Base-by-base conservation (phyloP, 2,888 invertebrate species). In the Zygaena filipendulae region DNA sequence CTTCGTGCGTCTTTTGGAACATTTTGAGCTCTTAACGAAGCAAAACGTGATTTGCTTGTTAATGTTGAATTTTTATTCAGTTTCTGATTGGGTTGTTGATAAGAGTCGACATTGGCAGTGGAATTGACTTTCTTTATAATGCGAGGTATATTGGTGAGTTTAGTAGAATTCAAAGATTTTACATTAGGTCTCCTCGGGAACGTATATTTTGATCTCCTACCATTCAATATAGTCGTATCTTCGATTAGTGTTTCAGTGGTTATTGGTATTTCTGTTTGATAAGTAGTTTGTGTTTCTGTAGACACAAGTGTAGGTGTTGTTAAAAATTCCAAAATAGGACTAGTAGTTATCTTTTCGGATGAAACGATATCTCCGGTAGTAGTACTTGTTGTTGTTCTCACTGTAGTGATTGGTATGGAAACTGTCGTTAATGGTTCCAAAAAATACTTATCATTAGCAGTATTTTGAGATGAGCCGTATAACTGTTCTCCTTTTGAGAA, bases 401-500 rank as follows among this genome's bases (percentile, higher is more conserved):
- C 41, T 9, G 53, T 49, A 37, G 50, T 47, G 19, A 39, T 43
- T 22, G 39, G 32, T 4, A 40, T 32, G 3, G 29, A 33, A 30
- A 45, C 39, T 13, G 49, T 40, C 4, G 39, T 33, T 29, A 41
- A 41, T 2, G 53, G 19, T 30, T 37, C 30, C 2, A 45, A n/a
- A n/a, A n/a, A n/a, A n/a, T n/a, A n/a, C n/a, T n/a, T n/a, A n/a
- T n/a, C n/a, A n/a, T n/a, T n/a, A n/a, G n/a, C n/a, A n/a, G n/a
- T n/a, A n/a, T n/a, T n/a, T n/a, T n/a, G n/a, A n/a, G n/a, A n/a
- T n/a, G n/a, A n/a, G n/a, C n/a, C n/a, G n/a, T n/a, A n/a, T 10
- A 72, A 63, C 47, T 72, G 67, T 47, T 71, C 64, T 2, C 70
- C 75, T 49, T 72, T 75, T 9, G 63, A 72, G 38, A 56, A 69